Conservation (phyloP, 2,797 vertebrate species). For the Steatocranus sp. region DNA sequence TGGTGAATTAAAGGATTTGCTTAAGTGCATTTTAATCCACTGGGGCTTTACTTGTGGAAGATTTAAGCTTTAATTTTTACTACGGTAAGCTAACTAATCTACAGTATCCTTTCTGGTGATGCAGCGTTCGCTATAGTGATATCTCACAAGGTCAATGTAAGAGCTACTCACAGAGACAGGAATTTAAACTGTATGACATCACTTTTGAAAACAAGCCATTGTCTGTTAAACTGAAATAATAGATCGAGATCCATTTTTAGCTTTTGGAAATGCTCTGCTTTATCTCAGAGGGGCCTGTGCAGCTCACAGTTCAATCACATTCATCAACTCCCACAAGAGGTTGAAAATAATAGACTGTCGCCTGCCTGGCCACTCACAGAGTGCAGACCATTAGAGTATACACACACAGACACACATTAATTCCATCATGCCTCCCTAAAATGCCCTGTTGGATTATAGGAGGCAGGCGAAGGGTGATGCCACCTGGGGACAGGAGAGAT, state of each 20-base stretch:
- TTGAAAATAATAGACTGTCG: conserved; percentile 53
- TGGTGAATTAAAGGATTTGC: conserved; percentile 24
- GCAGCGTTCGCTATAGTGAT: neutral
- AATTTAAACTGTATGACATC: neutral
- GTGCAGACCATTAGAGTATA: conserved; percentile 21
- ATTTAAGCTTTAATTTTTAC: conserved; percentile 2
- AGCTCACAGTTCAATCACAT: conserved; percentile 42
- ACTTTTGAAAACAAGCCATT: neutral
- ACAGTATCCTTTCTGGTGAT: neutral
- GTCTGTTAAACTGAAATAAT: conserved; percentile 15
- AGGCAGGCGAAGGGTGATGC: conserved; percentile 28
- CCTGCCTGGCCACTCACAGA: conserved; percentile 38
- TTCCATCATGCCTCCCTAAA: conserved; percentile 16
- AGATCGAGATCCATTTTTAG: conserved; percentile 35
- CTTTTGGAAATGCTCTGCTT: conserved; percentile 34
- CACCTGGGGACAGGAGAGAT: conserved; percentile 35
- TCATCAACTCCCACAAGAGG: conserved; percentile 44
- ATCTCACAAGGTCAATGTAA: neutral
- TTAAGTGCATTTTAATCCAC: conserved; percentile 19
- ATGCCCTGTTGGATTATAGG: conserved; percentile 34
- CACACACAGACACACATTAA: neutral
- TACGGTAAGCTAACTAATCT: conserved; percentile 10
- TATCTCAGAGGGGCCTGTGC: conserved; percentile 15
- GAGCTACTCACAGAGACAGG: neutral
- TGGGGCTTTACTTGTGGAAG: neutral